Percentiles rank a stretch among this genome's conserved stretches.
These are phyloP conservation scores for Argya squamiceps DNA, from an alignment of 2,797 vertebrate genomes.

Conservation along the genomic window DNA sequence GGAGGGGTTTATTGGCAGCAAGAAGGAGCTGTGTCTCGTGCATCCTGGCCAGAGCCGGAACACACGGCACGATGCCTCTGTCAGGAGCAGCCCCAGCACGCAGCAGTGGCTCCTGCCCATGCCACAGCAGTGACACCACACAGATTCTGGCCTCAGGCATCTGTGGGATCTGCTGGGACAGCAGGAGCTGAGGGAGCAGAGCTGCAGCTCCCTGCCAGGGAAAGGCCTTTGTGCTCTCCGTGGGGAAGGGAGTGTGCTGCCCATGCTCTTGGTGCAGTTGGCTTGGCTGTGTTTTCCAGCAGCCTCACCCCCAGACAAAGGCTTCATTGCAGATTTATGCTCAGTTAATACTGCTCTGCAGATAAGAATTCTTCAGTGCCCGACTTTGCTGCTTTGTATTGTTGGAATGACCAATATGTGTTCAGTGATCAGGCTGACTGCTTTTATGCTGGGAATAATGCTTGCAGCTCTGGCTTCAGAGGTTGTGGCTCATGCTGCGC, in stretches of 20 bases:
- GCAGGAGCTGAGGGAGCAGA: neutral
- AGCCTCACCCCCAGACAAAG: neutral
- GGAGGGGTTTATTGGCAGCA: neutral
- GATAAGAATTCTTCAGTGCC: neutral
- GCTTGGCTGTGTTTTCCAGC: neutral
- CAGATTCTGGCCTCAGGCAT: neutral
- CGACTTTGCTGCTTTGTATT: neutral
- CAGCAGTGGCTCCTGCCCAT: accelerated
- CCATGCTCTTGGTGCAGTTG: accelerated
- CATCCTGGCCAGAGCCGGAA: accelerated
- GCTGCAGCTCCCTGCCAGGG: neutral
- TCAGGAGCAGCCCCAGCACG: accelerated
- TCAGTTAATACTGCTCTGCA: neutral
- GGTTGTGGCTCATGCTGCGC: neutral
- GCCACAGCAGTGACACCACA: accelerated
- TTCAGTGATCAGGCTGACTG: neutral
- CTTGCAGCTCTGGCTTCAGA: neutral
- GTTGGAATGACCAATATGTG: neutral
- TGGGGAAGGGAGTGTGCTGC: accelerated
- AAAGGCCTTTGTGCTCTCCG: neutral
- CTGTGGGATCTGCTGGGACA: neutral
- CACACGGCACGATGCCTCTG: accelerated
- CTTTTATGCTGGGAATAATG: neutral
- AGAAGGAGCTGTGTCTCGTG: accelerated
- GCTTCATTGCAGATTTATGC: neutral